Conservation (phyloP, 2,888 invertebrate species). For the Strigamia maritima region DNA sequence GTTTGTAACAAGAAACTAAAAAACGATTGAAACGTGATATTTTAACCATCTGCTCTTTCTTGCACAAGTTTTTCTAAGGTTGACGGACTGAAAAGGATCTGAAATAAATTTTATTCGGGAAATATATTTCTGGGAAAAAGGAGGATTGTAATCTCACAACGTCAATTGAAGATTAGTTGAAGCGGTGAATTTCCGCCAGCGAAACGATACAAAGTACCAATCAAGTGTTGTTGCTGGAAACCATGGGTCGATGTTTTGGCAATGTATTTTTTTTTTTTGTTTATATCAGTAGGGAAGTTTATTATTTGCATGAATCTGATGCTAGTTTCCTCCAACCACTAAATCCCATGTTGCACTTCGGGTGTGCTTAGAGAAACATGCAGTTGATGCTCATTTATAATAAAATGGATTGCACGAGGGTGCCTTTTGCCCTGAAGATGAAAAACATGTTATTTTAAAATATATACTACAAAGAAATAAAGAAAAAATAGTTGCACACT, state of each 20-base stretch:
- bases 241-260: neutral
- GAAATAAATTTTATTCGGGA: neutral
- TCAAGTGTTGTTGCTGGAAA: neutral
- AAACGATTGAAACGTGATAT: neutral
- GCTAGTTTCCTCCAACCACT: neutral
- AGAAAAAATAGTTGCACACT: too few species aligned
- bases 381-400: neutral
- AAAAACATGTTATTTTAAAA: too few species aligned
- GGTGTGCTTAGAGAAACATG: neutral
- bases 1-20: neutral
- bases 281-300: neutral
- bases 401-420: too few species aligned
- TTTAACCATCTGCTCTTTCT: conserved; percentile 4
- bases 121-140: too few species aligned
- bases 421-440: too few species aligned
- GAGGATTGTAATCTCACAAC: too few species aligned
- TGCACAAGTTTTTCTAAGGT: neutral
- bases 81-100: neutral
- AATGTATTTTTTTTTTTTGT: neutral
- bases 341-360: neutral
- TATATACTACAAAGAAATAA: neutral
- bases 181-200: neutral
- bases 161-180: too few species aligned
- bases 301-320: conserved; percentile 15
- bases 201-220: neutral